Evolutionary conservation across 2,888 invertebrate genomes (phyloP).

Genomic region (Drosophila subquinaria): DNA sequence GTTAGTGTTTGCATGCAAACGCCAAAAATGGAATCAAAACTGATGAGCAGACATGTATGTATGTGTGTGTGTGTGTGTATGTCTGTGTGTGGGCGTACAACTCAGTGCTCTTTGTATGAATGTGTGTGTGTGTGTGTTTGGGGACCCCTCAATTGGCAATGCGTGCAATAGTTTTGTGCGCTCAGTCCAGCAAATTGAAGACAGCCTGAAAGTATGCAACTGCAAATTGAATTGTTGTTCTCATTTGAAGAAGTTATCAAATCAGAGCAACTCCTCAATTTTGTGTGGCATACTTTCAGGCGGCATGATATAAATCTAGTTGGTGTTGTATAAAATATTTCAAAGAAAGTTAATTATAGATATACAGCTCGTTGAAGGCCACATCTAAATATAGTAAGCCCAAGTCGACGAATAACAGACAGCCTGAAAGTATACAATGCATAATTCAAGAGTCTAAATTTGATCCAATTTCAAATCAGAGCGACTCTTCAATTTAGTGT

Average conservation of each 20-base stretch:
- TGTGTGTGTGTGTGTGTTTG: slow-evolving; percentile 5
- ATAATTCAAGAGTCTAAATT: background rate
- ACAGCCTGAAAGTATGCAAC: slow-evolving; percentile 51
- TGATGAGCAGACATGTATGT: slow-evolving; percentile 45
- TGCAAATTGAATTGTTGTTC: slow-evolving; percentile 8
- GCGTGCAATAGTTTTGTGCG: slow-evolving; percentile 46
- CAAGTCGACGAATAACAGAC: slow-evolving; percentile 1
- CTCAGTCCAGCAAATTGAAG: slow-evolving; percentile 25
- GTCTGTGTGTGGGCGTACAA: slow-evolving; percentile 31
- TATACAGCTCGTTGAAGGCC: slow-evolving; percentile 3
- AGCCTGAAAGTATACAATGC: background rate
- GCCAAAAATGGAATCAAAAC: slow-evolving; percentile 64
- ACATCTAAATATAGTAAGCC: slow-evolving; percentile 7
- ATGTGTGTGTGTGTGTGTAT: slow-evolving; percentile 8
- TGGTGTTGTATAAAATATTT: slow-evolving; percentile 1
- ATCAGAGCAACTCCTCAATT: slow-evolving; percentile 19
- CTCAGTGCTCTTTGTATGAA: background rate
- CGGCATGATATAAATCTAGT: slow-evolving; percentile 2
- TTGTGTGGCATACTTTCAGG: slow-evolving; percentile 15
- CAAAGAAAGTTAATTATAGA: slow-evolving; percentile 13
- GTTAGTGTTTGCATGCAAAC: slow-evolving; percentile 77
- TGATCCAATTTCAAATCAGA: background rate
- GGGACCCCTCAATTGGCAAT: slow-evolving; percentile 16
- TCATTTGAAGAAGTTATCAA: slow-evolving; percentile 20
- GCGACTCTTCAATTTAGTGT: slow-evolving; percentile 6